Percentiles rank a stretch among this genome's conserved stretches.
Evolutionary conservation across 2,888 invertebrate genomes (phyloP).

Genomic region (Ceriagrion tenellum): DNA sequence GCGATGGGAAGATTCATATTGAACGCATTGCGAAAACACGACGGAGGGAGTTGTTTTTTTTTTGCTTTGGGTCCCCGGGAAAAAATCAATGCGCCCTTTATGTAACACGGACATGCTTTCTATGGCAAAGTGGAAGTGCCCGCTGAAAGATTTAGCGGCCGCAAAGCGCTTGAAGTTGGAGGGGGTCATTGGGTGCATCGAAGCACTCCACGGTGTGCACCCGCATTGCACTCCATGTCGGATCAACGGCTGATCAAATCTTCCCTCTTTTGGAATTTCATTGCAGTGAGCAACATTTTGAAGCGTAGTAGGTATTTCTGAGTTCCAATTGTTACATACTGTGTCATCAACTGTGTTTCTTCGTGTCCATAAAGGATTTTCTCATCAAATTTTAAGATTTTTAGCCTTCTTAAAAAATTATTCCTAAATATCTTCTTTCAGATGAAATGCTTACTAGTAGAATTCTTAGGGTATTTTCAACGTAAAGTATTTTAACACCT

Average conservation of each 20-base stretch:
- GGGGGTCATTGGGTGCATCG: neutral
- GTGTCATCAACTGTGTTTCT: too few relatives aligned
- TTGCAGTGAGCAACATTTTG: too few relatives aligned
- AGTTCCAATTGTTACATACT: too few relatives aligned
- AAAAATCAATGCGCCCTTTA: conserved; percentile 22
- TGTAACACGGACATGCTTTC: conserved; percentile 9
- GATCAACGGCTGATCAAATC: neutral
- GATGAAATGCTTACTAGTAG: too few relatives aligned
- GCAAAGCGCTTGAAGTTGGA: neutral
- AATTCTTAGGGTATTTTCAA: too few relatives aligned
- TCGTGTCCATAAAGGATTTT: too few relatives aligned
- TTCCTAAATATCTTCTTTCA: too few relatives aligned
- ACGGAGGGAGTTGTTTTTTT: neutral
- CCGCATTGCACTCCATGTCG: neutral
- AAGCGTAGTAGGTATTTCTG: too few relatives aligned
- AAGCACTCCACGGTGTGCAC: neutral
- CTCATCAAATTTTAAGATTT: too few relatives aligned
- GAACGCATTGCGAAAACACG: neutral
- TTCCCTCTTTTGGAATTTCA: too few relatives aligned
- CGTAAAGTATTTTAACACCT: too few relatives aligned
- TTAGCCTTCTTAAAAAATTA: too few relatives aligned
- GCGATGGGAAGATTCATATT: neutral
- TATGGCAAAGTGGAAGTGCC: neutral
- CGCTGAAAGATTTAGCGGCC: neutral
- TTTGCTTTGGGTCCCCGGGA: neutral